Percentiles rank a stretch among this genome's conserved stretches.
These are phyloP conservation scores for Magallana gigas DNA, from an alignment of 1,140 invertebrate species.

Conservation along the genomic window DNA sequence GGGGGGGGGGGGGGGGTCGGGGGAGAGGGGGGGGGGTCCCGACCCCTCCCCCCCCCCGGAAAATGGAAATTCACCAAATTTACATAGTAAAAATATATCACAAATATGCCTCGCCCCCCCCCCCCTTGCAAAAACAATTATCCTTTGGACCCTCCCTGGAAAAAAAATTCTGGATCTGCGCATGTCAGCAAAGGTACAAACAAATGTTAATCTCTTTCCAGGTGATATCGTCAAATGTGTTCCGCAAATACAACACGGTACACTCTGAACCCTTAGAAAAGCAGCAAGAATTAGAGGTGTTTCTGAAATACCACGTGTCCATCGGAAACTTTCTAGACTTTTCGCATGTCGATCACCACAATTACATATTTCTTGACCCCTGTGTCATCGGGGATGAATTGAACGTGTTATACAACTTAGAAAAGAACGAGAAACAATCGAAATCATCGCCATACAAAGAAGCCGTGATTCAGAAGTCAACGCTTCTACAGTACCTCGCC, in stretches of 20 bases:
- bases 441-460: neutral
- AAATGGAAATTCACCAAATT: too few relatives aligned
- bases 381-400: neutral
- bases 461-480: neutral
- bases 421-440: neutral
- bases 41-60: too few relatives aligned
- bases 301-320: conserved; percentile 17
- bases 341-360: neutral
- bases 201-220: neutral
- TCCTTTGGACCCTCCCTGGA: too few relatives aligned
- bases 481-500: neutral
- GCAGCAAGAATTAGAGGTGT: neutral
- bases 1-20: too few relatives aligned
- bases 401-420: neutral
- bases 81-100: too few relatives aligned
- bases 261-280: neutral
- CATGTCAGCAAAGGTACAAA: too few relatives aligned
- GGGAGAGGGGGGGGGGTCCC: too few relatives aligned
- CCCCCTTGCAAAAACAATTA: too few relatives aligned
- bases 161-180: too few relatives aligned
- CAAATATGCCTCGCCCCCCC: too few relatives aligned
- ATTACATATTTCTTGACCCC: neutral
- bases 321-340: neutral
- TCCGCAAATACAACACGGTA: neutral
- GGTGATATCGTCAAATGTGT: neutral